Evolutionary conservation across 2,797 vertebrate genomes (phyloP), one percentile per base, ranked within the genome.

Genomic region (Melanotaenia boesemani): DNA sequence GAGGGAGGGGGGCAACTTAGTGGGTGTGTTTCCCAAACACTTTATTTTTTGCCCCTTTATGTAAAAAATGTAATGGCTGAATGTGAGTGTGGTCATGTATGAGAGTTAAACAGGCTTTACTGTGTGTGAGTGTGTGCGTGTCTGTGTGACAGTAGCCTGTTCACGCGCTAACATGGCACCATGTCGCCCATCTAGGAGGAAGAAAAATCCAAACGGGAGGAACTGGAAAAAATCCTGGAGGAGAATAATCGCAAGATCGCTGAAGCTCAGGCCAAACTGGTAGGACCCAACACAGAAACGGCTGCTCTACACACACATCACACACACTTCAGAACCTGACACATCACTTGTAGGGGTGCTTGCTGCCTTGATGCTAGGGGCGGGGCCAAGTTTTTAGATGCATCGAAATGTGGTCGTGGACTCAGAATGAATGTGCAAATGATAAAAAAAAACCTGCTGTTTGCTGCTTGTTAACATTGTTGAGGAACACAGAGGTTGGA

Each of bases 171-270:
- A 99, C 95, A 96, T 97, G 77, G 76, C 90, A 89, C 91, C 94
- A 89, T 98, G 94, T 99, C 96, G 94, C 94, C 96, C 96, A 55
- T 97, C 92, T 96, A 99, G 98, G 98, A 98, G 93, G 97, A 99
- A 97, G 98, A 99, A 91, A 97, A 97, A 93, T 97, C 97, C 86
- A 99, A 99, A 94, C 96, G 98, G 92, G 98, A 97, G 94, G 98
- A 99, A 82, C 94, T 99, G 89, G 98, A 99, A 93, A 97, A 96
- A 96, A 99, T 99, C 95, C 93, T 99, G 90, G 97, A 98, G 94
- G 97, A 99, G 93, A 99, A 99, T 97, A 99, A 99, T 95, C 96
- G 97, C 95, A 99, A 99, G 97, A 99, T 99, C 81, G 97, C 98
- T 24, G 98, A 99, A 79, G 98, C 98, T 92, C 98, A 99, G 91